Conservation (phyloP, 2,113 vertebrate genomes). For the Leucosticte australis region DNA sequence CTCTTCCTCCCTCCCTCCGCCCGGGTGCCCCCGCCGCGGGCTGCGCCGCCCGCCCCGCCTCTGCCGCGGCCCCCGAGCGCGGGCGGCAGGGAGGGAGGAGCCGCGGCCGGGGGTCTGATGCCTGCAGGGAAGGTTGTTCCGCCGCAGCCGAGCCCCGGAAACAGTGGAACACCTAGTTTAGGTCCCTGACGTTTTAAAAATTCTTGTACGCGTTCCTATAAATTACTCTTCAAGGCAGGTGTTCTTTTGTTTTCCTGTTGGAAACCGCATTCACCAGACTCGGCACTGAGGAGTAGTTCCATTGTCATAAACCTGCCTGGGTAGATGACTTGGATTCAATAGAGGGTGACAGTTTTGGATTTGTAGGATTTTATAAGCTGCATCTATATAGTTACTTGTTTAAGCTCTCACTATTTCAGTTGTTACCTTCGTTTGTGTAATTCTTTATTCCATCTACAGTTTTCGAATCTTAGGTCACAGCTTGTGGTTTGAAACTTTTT, state of each 20-base stretch:
- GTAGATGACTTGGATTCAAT: rapidly evolving
- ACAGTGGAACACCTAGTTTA: rapidly evolving
- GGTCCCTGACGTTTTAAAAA: rapidly evolving
- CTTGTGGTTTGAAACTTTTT: background rate
- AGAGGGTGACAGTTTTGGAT: rapidly evolving
- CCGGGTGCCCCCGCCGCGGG: too few species aligned
- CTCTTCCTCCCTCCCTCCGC: too few species aligned
- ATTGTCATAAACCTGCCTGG: rapidly evolving
- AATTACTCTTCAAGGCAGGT: rapidly evolving
- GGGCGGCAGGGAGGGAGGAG: background rate
- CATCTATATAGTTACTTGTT: rapidly evolving
- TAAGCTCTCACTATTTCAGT: rapidly evolving
- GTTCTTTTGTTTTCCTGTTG: background rate
- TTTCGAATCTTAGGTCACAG: background rate
- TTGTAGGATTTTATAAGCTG: rapidly evolving
- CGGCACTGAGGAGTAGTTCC: rapidly evolving
- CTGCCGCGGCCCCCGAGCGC: background rate
- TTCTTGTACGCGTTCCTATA: rapidly evolving
- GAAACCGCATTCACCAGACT: rapidly evolving
- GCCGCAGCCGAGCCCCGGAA: background rate
- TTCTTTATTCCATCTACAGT: rapidly evolving
- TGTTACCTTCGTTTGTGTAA: background rate
- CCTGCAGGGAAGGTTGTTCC: too few species aligned
- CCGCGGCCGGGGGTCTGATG: background rate
- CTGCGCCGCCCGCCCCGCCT: background rate